Evolutionary conservation across 2,888 invertebrate genomes (phyloP).

Genomic region (Prenolepis imparis): DNA sequence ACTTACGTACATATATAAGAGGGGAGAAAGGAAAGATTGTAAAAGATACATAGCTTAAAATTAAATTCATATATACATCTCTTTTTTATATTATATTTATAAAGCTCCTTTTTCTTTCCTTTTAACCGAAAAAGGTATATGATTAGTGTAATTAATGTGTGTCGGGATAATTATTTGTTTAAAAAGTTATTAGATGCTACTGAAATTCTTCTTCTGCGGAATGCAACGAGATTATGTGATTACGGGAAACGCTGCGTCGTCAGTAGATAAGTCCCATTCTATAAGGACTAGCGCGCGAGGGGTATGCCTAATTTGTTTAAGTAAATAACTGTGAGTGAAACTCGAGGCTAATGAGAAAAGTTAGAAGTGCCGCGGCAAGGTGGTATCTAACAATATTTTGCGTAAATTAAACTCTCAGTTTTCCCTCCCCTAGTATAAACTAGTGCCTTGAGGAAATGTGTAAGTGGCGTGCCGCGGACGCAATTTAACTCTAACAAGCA

Average conservation of each 20-base stretch:
- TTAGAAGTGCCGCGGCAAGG: slow-evolving; percentile 56
- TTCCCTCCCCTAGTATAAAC: slow-evolving; percentile 25
- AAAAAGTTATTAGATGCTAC: neutral
- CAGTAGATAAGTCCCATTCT: slow-evolving; percentile 3
- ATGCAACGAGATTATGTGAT: slow-evolving; percentile 22
- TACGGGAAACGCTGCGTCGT: slow-evolving; percentile 10
- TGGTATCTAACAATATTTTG: slow-evolving; percentile 69
- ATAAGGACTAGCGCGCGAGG: neutral
- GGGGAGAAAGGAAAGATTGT: neutral
- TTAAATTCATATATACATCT: neutral
- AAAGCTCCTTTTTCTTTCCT: neutral
- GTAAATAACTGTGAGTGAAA: slow-evolving; percentile 66
- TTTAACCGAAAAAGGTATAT: neutral
- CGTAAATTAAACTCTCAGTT: slow-evolving; percentile 67
- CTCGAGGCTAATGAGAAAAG: slow-evolving; percentile 70
- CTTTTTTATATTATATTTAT: neutral
- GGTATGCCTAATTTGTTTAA: slow-evolving; percentile 54
- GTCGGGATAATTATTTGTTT: neutral
- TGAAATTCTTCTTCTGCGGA: neutral
- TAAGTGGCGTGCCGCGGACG: slow-evolving; percentile 55
- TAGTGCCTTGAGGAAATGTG: slow-evolving; percentile 33
- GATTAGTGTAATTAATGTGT: neutral
- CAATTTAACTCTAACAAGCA: slow-evolving; percentile 65
- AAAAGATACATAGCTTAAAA: neutral
- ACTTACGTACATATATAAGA: too few relatives aligned